Conservation (phyloP, 1,140 invertebrate species). For the Intoshia linei region DNA sequence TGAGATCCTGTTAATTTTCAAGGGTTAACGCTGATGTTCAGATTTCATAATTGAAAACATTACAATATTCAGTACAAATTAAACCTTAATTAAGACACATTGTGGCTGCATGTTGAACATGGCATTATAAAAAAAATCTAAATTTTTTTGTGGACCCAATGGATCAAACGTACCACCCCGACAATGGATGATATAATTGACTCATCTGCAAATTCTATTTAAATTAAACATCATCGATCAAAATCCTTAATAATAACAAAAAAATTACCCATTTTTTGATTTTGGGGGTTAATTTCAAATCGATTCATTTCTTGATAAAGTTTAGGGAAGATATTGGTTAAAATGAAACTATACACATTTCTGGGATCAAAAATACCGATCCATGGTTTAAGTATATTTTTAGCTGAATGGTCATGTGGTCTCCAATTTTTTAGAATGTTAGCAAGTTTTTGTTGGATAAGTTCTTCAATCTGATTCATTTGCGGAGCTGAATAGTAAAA, state of each 20-base stretch:
- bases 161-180: neutral
- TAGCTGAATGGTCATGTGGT: conserved; percentile 51
- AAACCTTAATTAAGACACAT: no score
- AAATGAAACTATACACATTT: conserved; percentile 46
- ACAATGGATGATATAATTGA: conserved; percentile 9
- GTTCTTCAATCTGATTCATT: conserved; percentile 48
- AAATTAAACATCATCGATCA: no score
- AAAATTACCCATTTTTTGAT: conserved; percentile 35
- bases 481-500: conserved; percentile 25
- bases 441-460: conserved; percentile 50
- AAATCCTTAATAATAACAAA: no score
- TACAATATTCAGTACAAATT: no score
- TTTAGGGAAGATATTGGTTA: conserved; percentile 62
- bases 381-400: conserved; percentile 68
- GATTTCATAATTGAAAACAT: no score
- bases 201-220: conserved; percentile 1
- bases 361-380: conserved; percentile 41
- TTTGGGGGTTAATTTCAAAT: conserved; percentile 48
- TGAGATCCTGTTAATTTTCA: no score
- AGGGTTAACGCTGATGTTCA: no score
- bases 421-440: conserved; percentile 49
- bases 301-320: conserved; percentile 22
- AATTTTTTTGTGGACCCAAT: no score
- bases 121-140: no score
- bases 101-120: no score